These are phyloP conservation scores for Umimayanthus kanabou DNA, from an alignment of 92 coral and sea anemone species.

Conservation along the genomic window DNA sequence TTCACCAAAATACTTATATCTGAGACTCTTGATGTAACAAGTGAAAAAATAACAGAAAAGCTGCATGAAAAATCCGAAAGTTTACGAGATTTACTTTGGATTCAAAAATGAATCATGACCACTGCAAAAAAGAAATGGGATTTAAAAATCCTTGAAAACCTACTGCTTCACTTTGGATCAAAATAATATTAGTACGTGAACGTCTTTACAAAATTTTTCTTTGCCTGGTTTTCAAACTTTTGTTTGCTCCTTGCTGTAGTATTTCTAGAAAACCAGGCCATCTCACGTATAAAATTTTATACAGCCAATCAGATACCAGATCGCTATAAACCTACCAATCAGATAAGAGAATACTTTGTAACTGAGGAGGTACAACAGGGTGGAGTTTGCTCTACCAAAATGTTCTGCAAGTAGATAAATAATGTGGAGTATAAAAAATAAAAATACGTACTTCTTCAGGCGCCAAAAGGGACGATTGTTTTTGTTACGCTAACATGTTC, in stretches of 20 bases:
- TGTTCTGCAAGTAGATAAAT: background rate
- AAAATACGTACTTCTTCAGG: background rate
- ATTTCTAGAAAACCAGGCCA: background rate
- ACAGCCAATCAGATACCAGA: background rate
- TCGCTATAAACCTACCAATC: background rate
- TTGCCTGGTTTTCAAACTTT: background rate
- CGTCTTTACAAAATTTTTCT: background rate
- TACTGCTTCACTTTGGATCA: background rate
- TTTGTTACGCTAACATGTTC: background rate
- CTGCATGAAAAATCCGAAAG: constrained; percentile 4
- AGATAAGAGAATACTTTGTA: background rate
- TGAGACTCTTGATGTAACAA: background rate
- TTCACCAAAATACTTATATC: constrained; percentile 31
- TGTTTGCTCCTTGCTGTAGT: background rate
- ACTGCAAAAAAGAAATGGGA: background rate
- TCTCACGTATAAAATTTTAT: background rate
- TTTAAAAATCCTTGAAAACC: background rate
- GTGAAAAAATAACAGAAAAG: background rate
- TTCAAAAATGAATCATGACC: background rate
- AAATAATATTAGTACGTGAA: background rate
- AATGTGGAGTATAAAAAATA: background rate
- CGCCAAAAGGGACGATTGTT: background rate
- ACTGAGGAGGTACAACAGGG: background rate
- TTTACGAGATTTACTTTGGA: background rate
- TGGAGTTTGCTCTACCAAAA: background rate